Evolutionary conservation across 2,113 vertebrate genomes (phyloP), one percentile per base, ranked within the genome.

Genomic region (Gasterosteus aculeatus): DNA sequence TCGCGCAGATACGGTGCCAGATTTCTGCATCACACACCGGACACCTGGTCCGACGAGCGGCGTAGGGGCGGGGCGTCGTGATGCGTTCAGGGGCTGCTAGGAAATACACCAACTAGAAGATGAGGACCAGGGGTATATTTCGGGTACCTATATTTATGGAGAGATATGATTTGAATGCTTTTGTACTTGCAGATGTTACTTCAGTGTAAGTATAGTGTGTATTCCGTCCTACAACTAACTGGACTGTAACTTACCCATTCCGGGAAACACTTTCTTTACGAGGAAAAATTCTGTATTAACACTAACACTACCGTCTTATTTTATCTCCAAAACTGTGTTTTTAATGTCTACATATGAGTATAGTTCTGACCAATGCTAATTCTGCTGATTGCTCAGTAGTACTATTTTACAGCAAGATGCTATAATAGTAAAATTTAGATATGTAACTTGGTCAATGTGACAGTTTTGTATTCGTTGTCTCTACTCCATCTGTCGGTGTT

Each of bases 31-130:
- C 84, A 44, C 1, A 53, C 66, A 75, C 22, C 16, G 72, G 69
- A 75, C 83, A 91, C 88, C 89, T 88, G 89, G 77, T 57, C 77
- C 0, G 71, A 56, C 54, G 19, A 46, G 0, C 61, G 0, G 75
- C 79, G 78, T 79, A 5, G 16, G 77, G 87, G 90, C 84, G 86
- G 85, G 56, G 87, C 54, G 57, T 69, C 33, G n/a, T 61, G 91
- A 7, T 56, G 79, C 86, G 0, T 92, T 91, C 78, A 86, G 0
- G 22, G 22, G 18, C 42, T 5, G 29, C 58, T 57, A 0, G 84
- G 72, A 85, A 84, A 77, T 7, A 5, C 1, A 46, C 18, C 26
- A 1, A 4, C 9, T 12, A 5, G 0, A n/a, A 3, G 26, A 8
- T 1, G 22, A 44, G 3, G 12, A 44, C 14, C 8, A 19, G 12